Evolutionary conservation across 1,140 invertebrate genomes (phyloP).

Genomic region (Dendroctonus ponderosae): DNA sequence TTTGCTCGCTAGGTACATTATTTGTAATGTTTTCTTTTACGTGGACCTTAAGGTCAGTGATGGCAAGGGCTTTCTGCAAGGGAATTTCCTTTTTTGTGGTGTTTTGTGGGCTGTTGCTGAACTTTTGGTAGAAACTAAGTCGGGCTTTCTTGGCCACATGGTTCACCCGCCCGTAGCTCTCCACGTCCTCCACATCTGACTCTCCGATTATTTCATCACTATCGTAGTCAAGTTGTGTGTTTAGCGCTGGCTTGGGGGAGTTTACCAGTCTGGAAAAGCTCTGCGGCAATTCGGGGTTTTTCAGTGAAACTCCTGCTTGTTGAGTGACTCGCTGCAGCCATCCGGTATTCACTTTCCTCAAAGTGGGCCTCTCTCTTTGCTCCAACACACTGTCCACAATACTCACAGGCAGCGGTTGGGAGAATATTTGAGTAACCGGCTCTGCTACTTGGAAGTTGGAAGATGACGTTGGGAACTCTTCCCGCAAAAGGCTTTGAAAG

Average conservation of each 20-base stretch:
- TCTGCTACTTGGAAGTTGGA: too few relatives aligned
- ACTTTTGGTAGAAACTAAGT: conserved; percentile 24
- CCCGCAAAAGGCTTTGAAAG: conserved; percentile 4
- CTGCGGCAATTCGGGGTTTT: conserved; percentile 21
- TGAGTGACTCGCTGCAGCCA: conserved; percentile 46
- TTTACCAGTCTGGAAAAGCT: not conserved
- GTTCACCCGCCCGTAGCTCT: conserved; percentile 14
- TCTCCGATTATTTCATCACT: conserved; percentile 64
- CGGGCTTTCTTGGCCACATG: conserved; percentile 47
- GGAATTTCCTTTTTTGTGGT: too few relatives aligned
- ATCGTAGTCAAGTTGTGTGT: conserved; percentile 40
- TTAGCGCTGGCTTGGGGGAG: not conserved
- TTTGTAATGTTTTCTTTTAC: conserved; percentile 25
- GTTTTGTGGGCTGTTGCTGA: not conserved
- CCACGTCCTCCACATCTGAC: conserved; percentile 57
- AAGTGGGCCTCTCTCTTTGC: conserved; percentile 32
- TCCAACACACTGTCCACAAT: conserved; percentile 49
- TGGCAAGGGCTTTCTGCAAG: too few relatives aligned
- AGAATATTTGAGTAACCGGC: conserved; percentile 24
- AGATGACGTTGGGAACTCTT: too few relatives aligned
- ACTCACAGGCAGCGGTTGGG: conserved; percentile 47
- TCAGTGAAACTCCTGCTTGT: conserved; percentile 33
- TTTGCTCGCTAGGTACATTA: conserved; percentile 8
- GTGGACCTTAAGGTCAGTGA: conserved; percentile 1
- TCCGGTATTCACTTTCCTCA: conserved; percentile 42